These are phyloP conservation scores for Cephalopterus ornatus DNA, from an alignment of 2,113 vertebrate genomes.

Conservation along the genomic window DNA sequence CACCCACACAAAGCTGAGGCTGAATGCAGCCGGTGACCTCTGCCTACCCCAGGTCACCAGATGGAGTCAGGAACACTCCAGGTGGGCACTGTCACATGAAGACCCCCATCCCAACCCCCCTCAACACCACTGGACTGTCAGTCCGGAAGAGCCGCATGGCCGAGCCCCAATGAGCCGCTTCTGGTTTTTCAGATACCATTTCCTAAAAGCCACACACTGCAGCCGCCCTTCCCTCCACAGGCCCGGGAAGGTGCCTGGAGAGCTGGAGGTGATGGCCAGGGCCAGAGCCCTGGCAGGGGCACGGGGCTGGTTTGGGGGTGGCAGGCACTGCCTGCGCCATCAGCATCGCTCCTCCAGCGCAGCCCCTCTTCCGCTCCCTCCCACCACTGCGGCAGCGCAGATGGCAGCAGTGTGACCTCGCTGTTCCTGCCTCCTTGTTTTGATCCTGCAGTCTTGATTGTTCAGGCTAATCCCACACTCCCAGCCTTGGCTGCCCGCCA, in stretches of 20 bases:
- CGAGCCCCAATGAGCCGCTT: fast-evolving
- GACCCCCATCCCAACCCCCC: not conserved
- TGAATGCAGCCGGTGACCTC: fast-evolving
- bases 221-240: not conserved
- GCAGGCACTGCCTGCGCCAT: not conserved
- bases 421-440: constrained; percentile 89
- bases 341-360: not conserved
- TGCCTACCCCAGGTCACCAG: not conserved
- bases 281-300: not conserved
- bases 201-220: fast-evolving
- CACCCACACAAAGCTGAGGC: not conserved
- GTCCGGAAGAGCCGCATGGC: not conserved
- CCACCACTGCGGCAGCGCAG: constrained; percentile 86
- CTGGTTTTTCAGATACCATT: not conserved
- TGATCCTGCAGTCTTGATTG: constrained; percentile 88
- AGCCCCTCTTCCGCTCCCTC: constrained; percentile 74
- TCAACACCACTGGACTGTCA: fast-evolving
- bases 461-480: constrained; percentile 88
- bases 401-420: constrained; percentile 90
- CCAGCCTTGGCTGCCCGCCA: constrained; percentile 83
- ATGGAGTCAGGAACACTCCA: not conserved
- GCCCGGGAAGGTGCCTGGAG: not conserved
- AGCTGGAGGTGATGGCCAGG: not conserved
- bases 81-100: fast-evolving
- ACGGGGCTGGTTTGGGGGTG: not conserved